Evolutionary conservation across 2,113 vertebrate genomes (phyloP).

Genomic region (Elephas maximus): DNA sequence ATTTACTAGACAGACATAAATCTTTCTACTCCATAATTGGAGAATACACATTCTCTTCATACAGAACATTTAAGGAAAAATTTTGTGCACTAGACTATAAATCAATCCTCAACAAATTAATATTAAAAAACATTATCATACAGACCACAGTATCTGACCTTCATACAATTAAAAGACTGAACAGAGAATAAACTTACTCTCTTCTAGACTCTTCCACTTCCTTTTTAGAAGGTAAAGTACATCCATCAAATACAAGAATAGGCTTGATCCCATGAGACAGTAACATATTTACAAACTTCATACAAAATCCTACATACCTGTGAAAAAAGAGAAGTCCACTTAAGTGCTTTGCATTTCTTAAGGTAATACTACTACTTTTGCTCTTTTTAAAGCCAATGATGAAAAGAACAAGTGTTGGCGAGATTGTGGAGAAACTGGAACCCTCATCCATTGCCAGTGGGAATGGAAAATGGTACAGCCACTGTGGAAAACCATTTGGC

Average conservation of each 20-base stretch:
- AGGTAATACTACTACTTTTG: constrained; percentile 3
- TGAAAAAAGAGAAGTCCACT: constrained; percentile 54
- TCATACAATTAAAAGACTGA: background rate
- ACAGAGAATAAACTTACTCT: constrained; percentile 92
- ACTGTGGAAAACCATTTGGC: background rate
- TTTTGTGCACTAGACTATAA: background rate
- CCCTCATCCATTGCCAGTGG: background rate
- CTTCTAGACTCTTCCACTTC: constrained; percentile 95
- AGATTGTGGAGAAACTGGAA: background rate
- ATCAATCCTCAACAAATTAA: constrained; percentile 22
- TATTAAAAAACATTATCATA: background rate
- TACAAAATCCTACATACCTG: constrained; percentile 97
- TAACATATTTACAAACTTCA: constrained; percentile 98
- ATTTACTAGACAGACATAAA: background rate
- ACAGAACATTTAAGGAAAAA: background rate
- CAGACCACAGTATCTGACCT: background rate
- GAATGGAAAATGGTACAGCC: background rate
- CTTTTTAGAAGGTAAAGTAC: constrained; percentile 96
- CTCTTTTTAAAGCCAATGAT: constrained; percentile 30
- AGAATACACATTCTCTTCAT: background rate
- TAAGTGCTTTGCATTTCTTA: background rate
- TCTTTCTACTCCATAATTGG: background rate
- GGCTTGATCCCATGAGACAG: constrained; percentile 94
- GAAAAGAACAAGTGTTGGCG: background rate
- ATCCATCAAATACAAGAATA: constrained; percentile 97